A percentile compares a stretch with the other conserved stretches of the same genome.
Conservation (phyloP, 30 jellyfish, hydroid and myxozoan genomes). For the Turritopsis dohrnii region DNA sequence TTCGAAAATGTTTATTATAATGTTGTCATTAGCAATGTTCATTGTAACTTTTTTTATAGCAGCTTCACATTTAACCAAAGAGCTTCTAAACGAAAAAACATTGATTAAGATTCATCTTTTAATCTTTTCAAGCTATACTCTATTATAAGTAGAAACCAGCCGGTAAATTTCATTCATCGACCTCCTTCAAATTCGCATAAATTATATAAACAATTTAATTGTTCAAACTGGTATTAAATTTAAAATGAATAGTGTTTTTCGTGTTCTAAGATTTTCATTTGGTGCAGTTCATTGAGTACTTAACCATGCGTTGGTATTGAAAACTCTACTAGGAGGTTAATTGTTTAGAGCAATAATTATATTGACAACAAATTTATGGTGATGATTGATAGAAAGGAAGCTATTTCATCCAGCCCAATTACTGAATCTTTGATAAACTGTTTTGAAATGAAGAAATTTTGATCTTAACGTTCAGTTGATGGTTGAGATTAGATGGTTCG, state of each 20-base stretch:
- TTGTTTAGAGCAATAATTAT: neutral
- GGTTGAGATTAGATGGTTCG: too few species aligned
- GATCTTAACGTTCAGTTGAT: too few species aligned
- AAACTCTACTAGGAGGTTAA: neutral
- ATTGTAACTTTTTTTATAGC: too few species aligned
- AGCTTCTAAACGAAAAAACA: too few species aligned
- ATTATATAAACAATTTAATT: neutral
- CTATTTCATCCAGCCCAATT: neutral
- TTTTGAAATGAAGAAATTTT: too few species aligned
- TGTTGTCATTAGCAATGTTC: too few species aligned
- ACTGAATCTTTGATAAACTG: too few species aligned
- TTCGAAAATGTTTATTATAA: too few species aligned
- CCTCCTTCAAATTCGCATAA: neutral
- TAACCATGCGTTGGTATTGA: constrained; percentile 2
- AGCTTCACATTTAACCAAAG: too few species aligned
- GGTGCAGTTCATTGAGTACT: constrained; percentile 5
- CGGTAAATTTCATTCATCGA: neutral
- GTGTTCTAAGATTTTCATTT: constrained; percentile 6
- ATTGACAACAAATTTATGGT: neutral
- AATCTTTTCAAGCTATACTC: too few species aligned
- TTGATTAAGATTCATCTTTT: too few species aligned
- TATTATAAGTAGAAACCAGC: neutral
- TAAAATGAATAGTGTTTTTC: neutral
- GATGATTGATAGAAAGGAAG: neutral
- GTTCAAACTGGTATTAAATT: neutral